Conservation (phyloP, 53 echinoderm and acorn worm species). For the Antedon mediterranea region DNA sequence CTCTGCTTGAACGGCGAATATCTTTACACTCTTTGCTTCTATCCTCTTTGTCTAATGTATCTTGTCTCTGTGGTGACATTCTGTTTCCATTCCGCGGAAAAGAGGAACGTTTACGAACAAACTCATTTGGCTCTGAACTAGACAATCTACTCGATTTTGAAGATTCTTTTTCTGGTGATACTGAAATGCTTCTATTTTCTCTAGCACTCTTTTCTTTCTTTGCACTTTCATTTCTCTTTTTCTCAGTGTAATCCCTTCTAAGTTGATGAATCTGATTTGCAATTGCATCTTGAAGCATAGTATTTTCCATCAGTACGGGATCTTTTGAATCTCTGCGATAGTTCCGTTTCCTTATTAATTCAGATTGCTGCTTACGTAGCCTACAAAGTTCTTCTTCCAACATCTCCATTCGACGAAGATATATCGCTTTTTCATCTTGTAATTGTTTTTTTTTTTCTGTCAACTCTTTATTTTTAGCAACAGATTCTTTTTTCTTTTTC, state of each 20-base stretch:
- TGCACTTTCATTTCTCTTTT: neutral
- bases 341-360: constrained; percentile 61
- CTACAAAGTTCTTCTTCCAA: constrained; percentile 55
- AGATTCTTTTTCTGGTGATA: neutral
- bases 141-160: neutral
- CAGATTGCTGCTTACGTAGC: constrained; percentile 51
- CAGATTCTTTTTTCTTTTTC: constrained; percentile 30
- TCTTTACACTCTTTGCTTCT: neutral
- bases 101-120: neutral
- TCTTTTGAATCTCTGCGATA: constrained; percentile 59
- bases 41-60: neutral
- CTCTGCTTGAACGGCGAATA: neutral
- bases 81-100: neutral
- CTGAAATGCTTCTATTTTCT: constrained; percentile 1
- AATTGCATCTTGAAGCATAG: constrained; percentile 60
- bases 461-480: constrained; percentile 33
- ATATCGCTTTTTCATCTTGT: constrained; percentile 35
- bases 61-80: neutral
- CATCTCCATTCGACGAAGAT: constrained; percentile 30
- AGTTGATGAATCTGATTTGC: constrained; percentile 39
- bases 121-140: neutral
- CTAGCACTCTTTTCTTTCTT: neutral
- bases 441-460: constrained; percentile 13
- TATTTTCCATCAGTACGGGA: constrained; percentile 53
- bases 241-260: constrained; percentile 29